Conservation (phyloP, 2,113 vertebrate species). For the Hippocampus mohnikei region DNA sequence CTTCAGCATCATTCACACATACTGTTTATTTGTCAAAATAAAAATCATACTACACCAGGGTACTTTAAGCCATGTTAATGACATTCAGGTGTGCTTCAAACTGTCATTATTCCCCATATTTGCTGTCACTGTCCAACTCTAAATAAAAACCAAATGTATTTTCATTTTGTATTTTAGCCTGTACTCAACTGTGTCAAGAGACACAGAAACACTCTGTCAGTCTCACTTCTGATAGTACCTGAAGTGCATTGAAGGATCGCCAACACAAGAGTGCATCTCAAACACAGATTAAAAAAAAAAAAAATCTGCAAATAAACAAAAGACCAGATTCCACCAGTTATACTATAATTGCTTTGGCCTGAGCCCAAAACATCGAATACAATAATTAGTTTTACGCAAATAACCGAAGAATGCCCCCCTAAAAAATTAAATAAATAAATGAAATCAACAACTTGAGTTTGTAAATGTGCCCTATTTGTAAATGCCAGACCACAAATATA, state of each 20-base stretch:
- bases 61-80: no score
- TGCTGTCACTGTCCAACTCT: no score
- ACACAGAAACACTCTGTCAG: neutral
- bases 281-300: neutral
- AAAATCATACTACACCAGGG: no score
- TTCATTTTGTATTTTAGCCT: neutral
- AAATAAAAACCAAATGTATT: neutral
- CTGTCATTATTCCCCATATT: no score
- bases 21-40: no score
- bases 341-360: neutral
- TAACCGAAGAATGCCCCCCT: neutral
- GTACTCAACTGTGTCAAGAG: neutral
- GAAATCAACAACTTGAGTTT: neutral
- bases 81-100: no score
- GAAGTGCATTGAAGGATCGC: neutral
- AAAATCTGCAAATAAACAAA: neutral
- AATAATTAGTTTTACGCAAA: neutral
- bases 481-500: neutral
- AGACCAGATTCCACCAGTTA: neutral
- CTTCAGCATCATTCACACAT: no score
- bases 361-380: neutral
- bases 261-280: neutral
- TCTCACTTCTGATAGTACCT: neutral
- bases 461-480: neutral
- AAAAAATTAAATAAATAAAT: neutral